phyloP scores from a whole-genome alignment of 2,113 vertebrate species.

The Laterallus jamaicensis region DNA sequence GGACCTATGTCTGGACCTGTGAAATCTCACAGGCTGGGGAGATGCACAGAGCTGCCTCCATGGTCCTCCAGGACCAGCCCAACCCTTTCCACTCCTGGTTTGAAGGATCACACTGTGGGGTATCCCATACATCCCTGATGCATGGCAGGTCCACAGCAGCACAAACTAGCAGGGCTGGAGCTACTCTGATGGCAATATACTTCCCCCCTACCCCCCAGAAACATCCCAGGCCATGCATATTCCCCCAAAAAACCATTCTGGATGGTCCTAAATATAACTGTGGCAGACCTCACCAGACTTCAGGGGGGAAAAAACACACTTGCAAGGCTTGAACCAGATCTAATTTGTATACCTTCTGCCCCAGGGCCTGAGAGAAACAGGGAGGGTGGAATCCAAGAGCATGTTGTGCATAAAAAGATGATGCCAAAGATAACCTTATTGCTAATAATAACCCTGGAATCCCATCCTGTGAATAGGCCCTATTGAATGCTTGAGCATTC shows the following conservation, averaged over 20 bases:
- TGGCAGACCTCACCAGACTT: background rate
- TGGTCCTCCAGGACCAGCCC: background rate
- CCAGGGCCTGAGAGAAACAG: background rate
- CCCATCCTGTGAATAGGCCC: conserved; percentile 41
- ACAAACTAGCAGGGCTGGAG: background rate
- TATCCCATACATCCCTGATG: background rate
- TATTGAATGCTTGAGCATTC: conserved; percentile 59
- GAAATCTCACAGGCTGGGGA: rapidly evolving
- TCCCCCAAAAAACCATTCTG: background rate
- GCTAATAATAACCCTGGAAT: conserved; percentile 69
- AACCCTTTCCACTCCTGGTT: background rate
- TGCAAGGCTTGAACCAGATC: conserved; percentile 3
- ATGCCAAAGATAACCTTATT: conserved; percentile 65
- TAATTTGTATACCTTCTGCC: conserved; percentile 45
- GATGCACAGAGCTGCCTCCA: background rate
- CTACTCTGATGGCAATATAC: background rate
- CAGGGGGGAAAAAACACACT: conserved; percentile 25
- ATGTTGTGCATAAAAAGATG: conserved; percentile 51
- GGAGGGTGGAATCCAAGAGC: conserved; percentile 53
- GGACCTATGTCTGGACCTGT: background rate
- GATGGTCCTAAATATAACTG: background rate
- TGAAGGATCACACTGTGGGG: background rate
- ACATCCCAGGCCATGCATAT: rapidly evolving
- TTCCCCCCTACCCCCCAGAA: background rate
- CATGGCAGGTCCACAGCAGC: rapidly evolving